Conservation (phyloP, 2,113 vertebrate species). For the Australoheros scitulus region DNA sequence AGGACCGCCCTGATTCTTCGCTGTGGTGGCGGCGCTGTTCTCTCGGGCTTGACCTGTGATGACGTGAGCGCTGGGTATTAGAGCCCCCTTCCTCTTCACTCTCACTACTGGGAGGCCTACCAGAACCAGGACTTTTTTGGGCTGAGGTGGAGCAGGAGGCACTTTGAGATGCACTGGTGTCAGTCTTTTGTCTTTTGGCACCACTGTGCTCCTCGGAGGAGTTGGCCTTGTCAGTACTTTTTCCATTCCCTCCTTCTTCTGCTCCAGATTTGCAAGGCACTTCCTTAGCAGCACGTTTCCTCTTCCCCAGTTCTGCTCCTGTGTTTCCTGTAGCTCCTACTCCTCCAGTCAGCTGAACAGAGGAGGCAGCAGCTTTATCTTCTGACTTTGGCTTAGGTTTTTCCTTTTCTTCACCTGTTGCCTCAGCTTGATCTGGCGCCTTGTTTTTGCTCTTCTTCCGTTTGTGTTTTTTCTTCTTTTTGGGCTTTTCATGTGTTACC, state of each 20-base stretch:
- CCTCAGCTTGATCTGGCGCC: constrained; percentile 59
- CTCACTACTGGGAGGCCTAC: constrained; percentile 85
- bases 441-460: constrained; percentile 87
- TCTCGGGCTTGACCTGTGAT: constrained; percentile 83
- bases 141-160: constrained; percentile 80
- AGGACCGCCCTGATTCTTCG: constrained; percentile 87
- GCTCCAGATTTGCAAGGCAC: constrained; percentile 75
- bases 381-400: constrained; percentile 70
- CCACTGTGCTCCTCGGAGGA: constrained; percentile 84
- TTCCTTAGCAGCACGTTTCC: constrained; percentile 82
- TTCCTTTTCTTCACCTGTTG: constrained; percentile 64
- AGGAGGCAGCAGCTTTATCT: constrained; percentile 61
- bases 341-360: constrained; percentile 33
- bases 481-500: constrained; percentile 84
- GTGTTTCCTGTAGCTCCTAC: constrained; percentile 55
- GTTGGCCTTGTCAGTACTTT: constrained; percentile 67
- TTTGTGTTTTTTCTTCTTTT: constrained; percentile 93
- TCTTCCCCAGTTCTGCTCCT: constrained; percentile 79
- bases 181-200: constrained; percentile 77
- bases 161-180: constrained; percentile 65
- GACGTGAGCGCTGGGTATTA: constrained; percentile 78
- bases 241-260: constrained; percentile 66
- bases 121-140: constrained; percentile 73
- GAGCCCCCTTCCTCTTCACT: constrained; percentile 89
- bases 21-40: constrained; percentile 86